phyloP scores from a whole-genome alignment of 2,797 vertebrate species.

The Coreius guichenoti region DNA sequence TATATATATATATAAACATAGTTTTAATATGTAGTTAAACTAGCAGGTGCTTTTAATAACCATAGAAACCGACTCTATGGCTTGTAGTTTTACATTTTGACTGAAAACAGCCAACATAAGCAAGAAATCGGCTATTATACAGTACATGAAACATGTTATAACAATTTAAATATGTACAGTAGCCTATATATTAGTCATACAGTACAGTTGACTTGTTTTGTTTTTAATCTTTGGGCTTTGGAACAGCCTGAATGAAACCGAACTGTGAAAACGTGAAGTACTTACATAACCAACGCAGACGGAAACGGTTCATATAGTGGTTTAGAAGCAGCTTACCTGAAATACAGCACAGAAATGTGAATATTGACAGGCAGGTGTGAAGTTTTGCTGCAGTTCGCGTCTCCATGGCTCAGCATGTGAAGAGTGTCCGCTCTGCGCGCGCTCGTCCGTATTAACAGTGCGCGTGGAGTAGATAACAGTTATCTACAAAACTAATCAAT shows the following conservation, averaged over 20 bases:
- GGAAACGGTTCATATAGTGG: not conserved
- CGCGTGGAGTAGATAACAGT: conserved; percentile 45
- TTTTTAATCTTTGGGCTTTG: not conserved
- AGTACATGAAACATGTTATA: not conserved
- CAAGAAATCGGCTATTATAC: not conserved
- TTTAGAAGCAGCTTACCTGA: conserved; percentile 70
- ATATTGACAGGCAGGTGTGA: conserved; percentile 65
- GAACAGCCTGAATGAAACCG: not conserved
- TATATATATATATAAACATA: not conserved
- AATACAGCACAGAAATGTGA: conserved; percentile 68
- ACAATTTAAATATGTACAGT: not conserved
- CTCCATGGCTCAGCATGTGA: conserved; percentile 71
- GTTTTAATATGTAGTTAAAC: not conserved
- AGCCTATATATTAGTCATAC: not conserved
- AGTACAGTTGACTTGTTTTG: not conserved
- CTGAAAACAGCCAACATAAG: not conserved
- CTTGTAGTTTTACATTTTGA: not conserved
- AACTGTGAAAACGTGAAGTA: not conserved
- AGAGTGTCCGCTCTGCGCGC: conserved; percentile 42
- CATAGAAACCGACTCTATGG: not conserved
- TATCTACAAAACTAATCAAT: conserved; percentile 53
- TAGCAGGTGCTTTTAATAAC: not conserved
- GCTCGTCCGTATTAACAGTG: conserved; percentile 36
- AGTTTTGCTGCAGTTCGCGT: conserved; percentile 71
- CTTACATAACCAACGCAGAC: not conserved